Evolutionary conservation across 2,797 vertebrate species (phyloP).

Genomic region (Crenichthys baileyi): DNA sequence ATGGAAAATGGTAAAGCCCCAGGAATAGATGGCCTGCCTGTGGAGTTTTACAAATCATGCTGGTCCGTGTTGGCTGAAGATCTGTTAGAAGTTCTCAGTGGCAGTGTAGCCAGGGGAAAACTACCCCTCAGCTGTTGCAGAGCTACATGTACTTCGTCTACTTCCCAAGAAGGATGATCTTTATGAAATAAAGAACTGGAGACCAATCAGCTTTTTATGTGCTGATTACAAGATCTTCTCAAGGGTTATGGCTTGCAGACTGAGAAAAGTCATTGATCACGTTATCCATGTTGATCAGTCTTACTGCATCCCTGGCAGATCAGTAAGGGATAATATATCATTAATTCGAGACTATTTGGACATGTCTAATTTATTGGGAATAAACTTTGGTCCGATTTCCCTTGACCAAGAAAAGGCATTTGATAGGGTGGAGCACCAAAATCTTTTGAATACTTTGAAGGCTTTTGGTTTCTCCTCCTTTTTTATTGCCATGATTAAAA

Average conservation of each 20-base stretch:
- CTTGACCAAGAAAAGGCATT: neutral
- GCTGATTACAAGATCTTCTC: neutral
- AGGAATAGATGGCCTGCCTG: too few species aligned
- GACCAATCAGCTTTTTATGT: neutral
- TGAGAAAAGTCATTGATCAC: neutral
- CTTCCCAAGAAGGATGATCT: neutral
- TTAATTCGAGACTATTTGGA: neutral
- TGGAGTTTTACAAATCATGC: neutral
- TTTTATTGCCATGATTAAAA: neutral
- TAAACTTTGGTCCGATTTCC: neutral
- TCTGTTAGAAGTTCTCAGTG: neutral
- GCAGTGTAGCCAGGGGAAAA: neutral
- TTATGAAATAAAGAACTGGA: conserved; percentile 3
- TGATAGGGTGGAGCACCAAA: neutral
- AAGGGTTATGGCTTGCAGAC: neutral
- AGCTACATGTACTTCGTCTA: neutral
- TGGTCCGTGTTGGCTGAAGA: conserved; percentile 1
- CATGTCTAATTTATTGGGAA: neutral
- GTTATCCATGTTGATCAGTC: neutral
- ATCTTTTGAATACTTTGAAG: neutral
- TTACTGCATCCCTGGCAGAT: neutral
- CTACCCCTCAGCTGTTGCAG: neutral
- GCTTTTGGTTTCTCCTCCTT: neutral
- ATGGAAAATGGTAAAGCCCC: too few species aligned
- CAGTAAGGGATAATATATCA: neutral